Evolutionary conservation across 2,888 invertebrate species (phyloP), one percentile per base, ranked within the genome.

Genomic region (Dryobotodes eremita): DNA sequence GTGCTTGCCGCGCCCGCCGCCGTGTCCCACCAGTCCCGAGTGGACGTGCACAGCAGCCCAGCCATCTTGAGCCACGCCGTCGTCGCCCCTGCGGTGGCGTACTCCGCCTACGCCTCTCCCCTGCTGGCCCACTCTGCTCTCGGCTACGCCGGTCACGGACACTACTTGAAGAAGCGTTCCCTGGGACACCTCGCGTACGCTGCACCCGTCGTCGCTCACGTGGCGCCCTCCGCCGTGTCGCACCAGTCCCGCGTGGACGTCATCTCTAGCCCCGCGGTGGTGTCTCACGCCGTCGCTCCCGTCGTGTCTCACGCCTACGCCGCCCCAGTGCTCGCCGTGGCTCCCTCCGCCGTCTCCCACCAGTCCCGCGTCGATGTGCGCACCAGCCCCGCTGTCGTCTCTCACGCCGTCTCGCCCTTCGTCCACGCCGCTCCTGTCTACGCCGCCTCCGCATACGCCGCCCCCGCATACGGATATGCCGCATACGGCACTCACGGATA

Each of bases 291-390:
- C 71, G 91, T 93, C 42, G 89, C 92, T 78, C 92, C 88, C 83
- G 89, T 92, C 48, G 85, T 92, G 55, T 80, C 78, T 36, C 61
- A 80, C 26, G 78, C 92, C n/a, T 92, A 94, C 86, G 90, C 91
- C 73, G 88, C 91, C 88, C 94, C 92, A 73, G 95, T 91, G 74
- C 86, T 87, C 78, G 90, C 91, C 66, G 86, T 91, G 64, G 95
- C 96, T 72, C 95, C 97, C 50, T 90, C 97, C 57, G 95, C 95
- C 71, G 97, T 97, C 36, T 97, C 97, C 31, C 97, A 96, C 92
- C 97, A 97, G 89, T 97, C 97, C 89, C 96, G 97, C 73, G 94
- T 95, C 10, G 95, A 96, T 83, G 91, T 93, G 66, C 94, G 92
- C 88, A 86, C 90, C 85, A 93, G 92, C 86, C 93, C 92, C 72